Base-by-base conservation (phyloP, 92 coral and sea anemone species). In the Phenganax marumi region DNA sequence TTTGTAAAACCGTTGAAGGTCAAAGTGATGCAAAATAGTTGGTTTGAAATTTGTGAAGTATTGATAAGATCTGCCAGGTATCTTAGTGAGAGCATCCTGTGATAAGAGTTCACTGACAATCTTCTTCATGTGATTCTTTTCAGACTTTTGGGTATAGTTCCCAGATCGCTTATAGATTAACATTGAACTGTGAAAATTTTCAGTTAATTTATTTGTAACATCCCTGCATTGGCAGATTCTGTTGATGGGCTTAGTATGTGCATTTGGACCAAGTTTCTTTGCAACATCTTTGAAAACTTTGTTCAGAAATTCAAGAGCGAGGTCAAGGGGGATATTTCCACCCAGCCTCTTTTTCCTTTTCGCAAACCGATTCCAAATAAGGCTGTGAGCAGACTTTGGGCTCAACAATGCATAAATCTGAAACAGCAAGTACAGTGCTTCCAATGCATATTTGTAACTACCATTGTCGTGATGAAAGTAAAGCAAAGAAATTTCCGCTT, bases 401-500 rank as follows among this genome's bases (percentile, higher is more conserved):
- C 86, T 83, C 18, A 74, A 39, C 8, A 83, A 81, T 49, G 81
- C 86, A 83, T 74, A 83, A 12, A 83, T 51, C 75, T 73, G 81
- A 22, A 83, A 83, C 86, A 74, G 49, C 80, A 85, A 12, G 73
- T 85, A 85, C 17, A 85, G 33, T 17, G 85, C 89, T 48, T 85
- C 88, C 22, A 85, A 81, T 55, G 76, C 89, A 72, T 85, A 85
- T 46, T 85, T 79, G 52, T 80, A 56, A 33, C 81, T 77, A 51
- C 81, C 21, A 25, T 77, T 43, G 81, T 77, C 81, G 60, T 77
- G 70, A 8, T 21, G 81, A n/a, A 89, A 80, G 50, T 89, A 86
- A 50, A 89, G 46, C 14, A 89, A 46, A 79, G 87, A 60, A 86
- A 89, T 77, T 82, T 89, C 87, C 87, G 85, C 63, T 85, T 85